A percentile compares a stretch with the other conserved stretches of the same genome.
Conservation (phyloP, 2,113 vertebrate species). For the Oryctolagus cuniculus region mOryCun1.1 NC_091449.1:8921001-8921500, state of each 20-base stretch:
- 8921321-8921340: background rate
- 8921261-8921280: background rate
- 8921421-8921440: too few relatives aligned
- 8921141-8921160: background rate
- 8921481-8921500: too few relatives aligned
- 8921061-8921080: too few relatives aligned
- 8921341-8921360: background rate
- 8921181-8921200: background rate
- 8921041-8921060: background rate
- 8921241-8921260: background rate
- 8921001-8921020: background rate
- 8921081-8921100: too few relatives aligned
- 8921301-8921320: background rate
- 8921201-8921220: background rate
- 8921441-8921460: too few relatives aligned
- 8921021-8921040: background rate
- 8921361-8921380: fast-evolving
- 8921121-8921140: background rate
- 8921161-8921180: too few relatives aligned
- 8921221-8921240: too few relatives aligned
- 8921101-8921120: background rate
- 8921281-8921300: background rate
- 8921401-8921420: too few relatives aligned
- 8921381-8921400: too few relatives aligned
- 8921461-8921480: too few relatives aligned